These are phyloP conservation scores for Syrphus vitripennis DNA, from an alignment of 2,888 invertebrate species.

Conservation along the genomic window DNA sequence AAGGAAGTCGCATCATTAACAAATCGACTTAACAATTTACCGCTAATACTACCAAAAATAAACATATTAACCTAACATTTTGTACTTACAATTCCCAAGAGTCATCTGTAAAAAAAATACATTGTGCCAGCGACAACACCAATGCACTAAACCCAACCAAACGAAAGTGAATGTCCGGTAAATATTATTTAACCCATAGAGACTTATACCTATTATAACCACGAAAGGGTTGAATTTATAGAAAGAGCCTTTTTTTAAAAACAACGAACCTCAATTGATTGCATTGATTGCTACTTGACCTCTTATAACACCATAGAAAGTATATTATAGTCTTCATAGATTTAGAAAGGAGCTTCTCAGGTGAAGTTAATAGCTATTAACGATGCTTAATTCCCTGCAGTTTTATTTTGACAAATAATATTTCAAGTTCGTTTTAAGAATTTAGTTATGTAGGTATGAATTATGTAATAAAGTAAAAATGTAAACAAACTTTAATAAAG, in stretches of 20 bases:
- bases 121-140: background rate
- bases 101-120: background rate
- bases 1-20: constrained; percentile 37
- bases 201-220: too few species aligned
- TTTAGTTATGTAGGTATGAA: background rate
- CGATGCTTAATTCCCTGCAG: background rate
- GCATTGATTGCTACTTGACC: background rate
- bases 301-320: background rate
- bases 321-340: background rate
- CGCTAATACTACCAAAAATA: constrained; percentile 26
- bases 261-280: background rate
- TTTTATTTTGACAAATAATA: background rate
- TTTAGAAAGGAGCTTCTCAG: background rate
- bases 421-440: background rate
- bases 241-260: background rate
- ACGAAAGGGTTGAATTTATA: background rate
- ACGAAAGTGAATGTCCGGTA: constrained; percentile 21
- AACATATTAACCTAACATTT: constrained; percentile 24
- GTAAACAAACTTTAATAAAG: background rate
- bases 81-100: background rate
- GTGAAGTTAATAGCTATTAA: background rate
- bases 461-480: background rate
- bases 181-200: background rate
- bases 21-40: constrained; percentile 29
- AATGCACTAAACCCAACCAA: background rate